These are phyloP conservation scores for Rachycentron canadum DNA, from an alignment of 2,797 vertebrate species.

Conservation along the genomic window DNA sequence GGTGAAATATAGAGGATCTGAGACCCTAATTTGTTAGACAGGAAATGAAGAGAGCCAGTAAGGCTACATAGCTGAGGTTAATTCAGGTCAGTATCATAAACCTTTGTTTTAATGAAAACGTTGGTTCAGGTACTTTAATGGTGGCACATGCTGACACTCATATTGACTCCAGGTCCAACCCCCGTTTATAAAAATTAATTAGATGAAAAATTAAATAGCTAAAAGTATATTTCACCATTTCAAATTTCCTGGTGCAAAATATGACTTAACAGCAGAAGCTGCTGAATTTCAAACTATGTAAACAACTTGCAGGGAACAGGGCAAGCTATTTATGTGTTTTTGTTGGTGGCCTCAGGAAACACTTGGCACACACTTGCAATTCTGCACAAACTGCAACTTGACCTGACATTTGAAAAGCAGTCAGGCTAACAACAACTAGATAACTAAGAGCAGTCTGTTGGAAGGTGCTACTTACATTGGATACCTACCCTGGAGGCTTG, in stretches of 20 bases:
- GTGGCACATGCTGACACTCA: not conserved
- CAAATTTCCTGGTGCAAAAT: not conserved
- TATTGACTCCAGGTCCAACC: not conserved
- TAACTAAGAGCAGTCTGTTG: not conserved
- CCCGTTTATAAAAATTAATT: not conserved
- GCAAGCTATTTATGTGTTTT: slow-evolving; percentile 16
- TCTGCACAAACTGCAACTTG: slow-evolving; percentile 43
- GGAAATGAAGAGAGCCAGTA: not conserved
- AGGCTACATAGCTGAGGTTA: not conserved
- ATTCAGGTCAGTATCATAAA: slow-evolving; percentile 20
- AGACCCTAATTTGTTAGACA: not conserved
- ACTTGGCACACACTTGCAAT: slow-evolving; percentile 35
- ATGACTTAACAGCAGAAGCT: not conserved
- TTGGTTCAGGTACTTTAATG: not conserved
- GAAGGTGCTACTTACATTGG: not conserved
- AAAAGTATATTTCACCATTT: slow-evolving; percentile 6
- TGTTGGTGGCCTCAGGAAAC: slow-evolving; percentile 34
- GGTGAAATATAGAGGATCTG: not conserved
- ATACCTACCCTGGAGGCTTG: not conserved
- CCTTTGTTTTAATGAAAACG: slow-evolving; percentile 6
- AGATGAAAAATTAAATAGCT: not conserved
- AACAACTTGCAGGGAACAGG: slow-evolving; percentile 18
- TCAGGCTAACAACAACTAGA: slow-evolving; percentile 7
- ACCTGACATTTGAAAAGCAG: slow-evolving; percentile 40
- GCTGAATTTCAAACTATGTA: slow-evolving; percentile 14